Evolutionary conservation across 92 coral and sea anemone genomes (phyloP).

Genomic region (Bergia puertoricense): DNA sequence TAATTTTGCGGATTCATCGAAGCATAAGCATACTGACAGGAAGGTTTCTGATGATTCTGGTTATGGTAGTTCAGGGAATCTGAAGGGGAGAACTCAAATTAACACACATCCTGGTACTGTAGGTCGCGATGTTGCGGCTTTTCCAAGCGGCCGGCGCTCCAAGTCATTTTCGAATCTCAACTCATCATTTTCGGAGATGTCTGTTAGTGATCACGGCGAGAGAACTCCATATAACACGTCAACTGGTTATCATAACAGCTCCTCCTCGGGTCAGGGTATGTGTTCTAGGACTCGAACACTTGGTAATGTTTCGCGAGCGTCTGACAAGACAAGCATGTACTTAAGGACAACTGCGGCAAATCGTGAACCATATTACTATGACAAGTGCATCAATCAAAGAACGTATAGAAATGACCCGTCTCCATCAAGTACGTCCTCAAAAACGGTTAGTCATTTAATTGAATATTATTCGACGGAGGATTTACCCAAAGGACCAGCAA

Average conservation of each 20-base stretch:
- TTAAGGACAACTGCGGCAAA: not conserved
- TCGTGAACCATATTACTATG: not conserved
- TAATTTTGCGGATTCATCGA: not conserved
- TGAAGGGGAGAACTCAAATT: conserved; percentile 5
- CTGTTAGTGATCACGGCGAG: conserved; percentile 30
- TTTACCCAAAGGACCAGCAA: not conserved
- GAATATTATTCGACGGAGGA: not conserved
- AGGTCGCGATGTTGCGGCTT: not conserved
- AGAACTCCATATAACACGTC: not conserved
- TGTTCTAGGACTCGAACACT: conserved; percentile 31
- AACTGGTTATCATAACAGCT: not conserved
- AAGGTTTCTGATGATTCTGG: conserved; percentile 39
- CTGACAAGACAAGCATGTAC: conserved; percentile 16
- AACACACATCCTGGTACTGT: not conserved
- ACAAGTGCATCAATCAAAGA: conserved; percentile 17
- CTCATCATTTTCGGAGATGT: conserved; percentile 15
- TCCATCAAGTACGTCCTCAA: conserved; percentile 29
- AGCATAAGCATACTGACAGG: conserved; percentile 5
- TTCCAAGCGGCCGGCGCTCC: conserved; percentile 37
- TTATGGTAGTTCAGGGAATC: conserved; percentile 32
- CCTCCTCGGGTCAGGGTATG: conserved; percentile 19
- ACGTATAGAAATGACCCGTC: not conserved
- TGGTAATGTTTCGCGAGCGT: conserved; percentile 27
- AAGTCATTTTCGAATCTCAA: conserved; percentile 14
- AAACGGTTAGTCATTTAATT: not conserved